phyloP scores from a whole-genome alignment of 30 jellyfish, hydroid and myxozoan species.

The Sanderia malayensis region DNA sequence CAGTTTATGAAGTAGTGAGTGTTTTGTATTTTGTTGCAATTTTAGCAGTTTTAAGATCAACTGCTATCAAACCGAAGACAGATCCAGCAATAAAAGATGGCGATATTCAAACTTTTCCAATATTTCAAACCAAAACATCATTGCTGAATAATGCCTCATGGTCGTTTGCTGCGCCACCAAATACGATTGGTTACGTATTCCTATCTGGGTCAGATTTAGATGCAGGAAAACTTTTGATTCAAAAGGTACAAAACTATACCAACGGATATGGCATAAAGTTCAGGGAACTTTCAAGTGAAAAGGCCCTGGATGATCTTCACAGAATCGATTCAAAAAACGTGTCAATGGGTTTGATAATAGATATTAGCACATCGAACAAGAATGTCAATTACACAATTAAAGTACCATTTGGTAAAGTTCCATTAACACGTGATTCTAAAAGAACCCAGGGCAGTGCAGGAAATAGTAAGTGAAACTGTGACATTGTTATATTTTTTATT shows the following conservation, averaged over 20 bases:
- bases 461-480: neutral
- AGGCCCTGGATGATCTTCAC: slow-evolving; percentile 55
- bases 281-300: slow-evolving; percentile 21
- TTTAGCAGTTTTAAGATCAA: slow-evolving; percentile 41
- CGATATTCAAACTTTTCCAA: slow-evolving; percentile 15
- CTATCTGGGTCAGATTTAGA: slow-evolving; percentile 28
- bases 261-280: slow-evolving; percentile 8
- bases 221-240: slow-evolving; percentile 15
- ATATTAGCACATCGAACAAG: slow-evolving; percentile 10
- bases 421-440: neutral
- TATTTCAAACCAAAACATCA: slow-evolving; percentile 11
- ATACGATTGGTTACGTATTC: slow-evolving; percentile 39
- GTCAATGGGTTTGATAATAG: slow-evolving; percentile 49
- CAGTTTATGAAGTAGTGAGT: slow-evolving; percentile 63
- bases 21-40: slow-evolving; percentile 76
- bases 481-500: too few relatives aligned
- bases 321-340: slow-evolving; percentile 22
- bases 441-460: neutral
- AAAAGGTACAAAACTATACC: slow-evolving; percentile 15
- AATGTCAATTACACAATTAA: slow-evolving; percentile 41
- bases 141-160: neutral
- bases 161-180: slow-evolving; percentile 23
- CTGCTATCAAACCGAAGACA: slow-evolving; percentile 41
- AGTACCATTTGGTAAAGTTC: slow-evolving; percentile 53
- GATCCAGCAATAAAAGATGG: slow-evolving; percentile 39